Evolutionary conservation across 2,113 vertebrate species (phyloP).

Genomic region (Hypocryptadius cinnamomeus): DNA sequence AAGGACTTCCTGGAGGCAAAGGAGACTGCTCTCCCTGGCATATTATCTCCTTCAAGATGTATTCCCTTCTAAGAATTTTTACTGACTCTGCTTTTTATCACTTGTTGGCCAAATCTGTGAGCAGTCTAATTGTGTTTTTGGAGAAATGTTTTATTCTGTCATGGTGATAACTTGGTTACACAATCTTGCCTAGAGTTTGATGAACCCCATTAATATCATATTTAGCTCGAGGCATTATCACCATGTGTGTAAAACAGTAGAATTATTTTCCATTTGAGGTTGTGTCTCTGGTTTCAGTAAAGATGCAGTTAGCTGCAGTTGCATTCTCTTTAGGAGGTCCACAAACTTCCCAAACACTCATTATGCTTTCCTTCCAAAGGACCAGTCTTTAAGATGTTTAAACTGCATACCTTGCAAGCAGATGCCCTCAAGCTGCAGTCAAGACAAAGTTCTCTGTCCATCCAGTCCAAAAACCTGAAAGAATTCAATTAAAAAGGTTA

Average conservation of each 20-base stretch:
- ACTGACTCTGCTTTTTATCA: background rate
- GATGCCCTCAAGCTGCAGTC: background rate
- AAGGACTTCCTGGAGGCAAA: background rate
- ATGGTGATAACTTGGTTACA: background rate
- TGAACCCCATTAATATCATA: background rate
- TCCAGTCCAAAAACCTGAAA: background rate
- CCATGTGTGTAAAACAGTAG: background rate
- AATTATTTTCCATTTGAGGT: background rate
- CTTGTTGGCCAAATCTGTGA: background rate
- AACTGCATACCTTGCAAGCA: background rate
- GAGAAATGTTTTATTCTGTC: background rate
- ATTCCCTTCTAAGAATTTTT: background rate
- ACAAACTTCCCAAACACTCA: background rate
- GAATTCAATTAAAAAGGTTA: background rate
- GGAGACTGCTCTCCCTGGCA: background rate
- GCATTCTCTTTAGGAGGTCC: background rate
- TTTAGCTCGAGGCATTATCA: background rate
- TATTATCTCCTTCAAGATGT: background rate
- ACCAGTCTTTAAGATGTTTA: background rate
- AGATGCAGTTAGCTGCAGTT: background rate
- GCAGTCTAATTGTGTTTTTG: background rate
- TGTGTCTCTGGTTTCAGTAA: background rate
- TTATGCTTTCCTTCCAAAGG: background rate
- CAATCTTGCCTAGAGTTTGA: background rate
- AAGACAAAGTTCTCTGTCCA: background rate